Evolutionary conservation across 1,140 invertebrate species (phyloP), one percentile per base, ranked within the genome.

Genomic region (honey bee (Apis mellifera)): DNA sequence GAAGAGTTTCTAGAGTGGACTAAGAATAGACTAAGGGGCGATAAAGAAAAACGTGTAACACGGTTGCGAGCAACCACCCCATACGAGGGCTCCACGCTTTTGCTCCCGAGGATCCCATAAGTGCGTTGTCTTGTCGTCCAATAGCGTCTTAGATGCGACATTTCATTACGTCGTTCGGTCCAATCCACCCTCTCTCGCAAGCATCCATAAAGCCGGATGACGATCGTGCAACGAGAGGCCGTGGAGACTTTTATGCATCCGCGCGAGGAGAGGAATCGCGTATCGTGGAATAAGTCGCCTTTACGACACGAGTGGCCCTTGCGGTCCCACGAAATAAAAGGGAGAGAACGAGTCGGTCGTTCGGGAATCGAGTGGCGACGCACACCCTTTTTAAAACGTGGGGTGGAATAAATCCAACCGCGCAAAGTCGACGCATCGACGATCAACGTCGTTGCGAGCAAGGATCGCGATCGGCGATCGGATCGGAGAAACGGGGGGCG

Each of bases 121-220:
- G 92, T 92, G 92, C 91, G 89, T 93, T 92, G 91, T 92, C 91
- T 91, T 92, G 92, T 93, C 90, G 84, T 84, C 82, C 88, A 91
- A 88, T 82, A 74, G 84, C 82, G 84, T 87, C 84, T 92, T 86
- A 91, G 87, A 73, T 75, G 73, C 74, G 80, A 88, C 82, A 84
- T 91, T 91, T 92, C 91, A 90, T 92, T 92, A 91, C 85, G 86
- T 68, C 72, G 50, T 83, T 88, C 77, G 76, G n/a, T 75, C 55
- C 54, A 68, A 88, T 89, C 86, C 80, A 86, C 64, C 85, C 87
- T 79, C 85, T 79, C 85, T 83, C 66, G 54, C 50, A 48, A 19
- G 55, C 42, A 60, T 48, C 79, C 83, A 85, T 88, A 90, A 89
- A 89, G 68, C 65, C 73, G 42, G 60, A 69, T 62, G 76, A 83